Evolutionary conservation across 1,140 invertebrate species (phyloP).

Genomic region (Caenorhabditis elegans): WBcel235 BX284602.5:5473501-5474000

Average conservation of each 20-base stretch:
- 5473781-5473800: not conserved
- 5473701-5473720: not conserved
- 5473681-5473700: not conserved
- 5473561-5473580: not conserved
- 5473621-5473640: not conserved
- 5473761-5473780: not conserved
- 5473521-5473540: slow-evolving; percentile 26
- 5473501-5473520: slow-evolving; percentile 17
- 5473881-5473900: no score
- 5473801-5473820: no score
- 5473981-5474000: no score
- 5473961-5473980: no score
- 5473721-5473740: not conserved
- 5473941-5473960: no score
- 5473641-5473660: not conserved
- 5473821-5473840: no score
- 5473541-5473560: not conserved
- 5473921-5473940: no score
- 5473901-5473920: no score
- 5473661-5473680: not conserved
- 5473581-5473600: slow-evolving; percentile 11
- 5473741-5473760: not conserved
- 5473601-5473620: not conserved
- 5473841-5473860: no score
- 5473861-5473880: no score